These are phyloP conservation scores for Sebastes baramenuke DNA, from an alignment of 2,797 vertebrate species.

Conservation along the genomic window DNA sequence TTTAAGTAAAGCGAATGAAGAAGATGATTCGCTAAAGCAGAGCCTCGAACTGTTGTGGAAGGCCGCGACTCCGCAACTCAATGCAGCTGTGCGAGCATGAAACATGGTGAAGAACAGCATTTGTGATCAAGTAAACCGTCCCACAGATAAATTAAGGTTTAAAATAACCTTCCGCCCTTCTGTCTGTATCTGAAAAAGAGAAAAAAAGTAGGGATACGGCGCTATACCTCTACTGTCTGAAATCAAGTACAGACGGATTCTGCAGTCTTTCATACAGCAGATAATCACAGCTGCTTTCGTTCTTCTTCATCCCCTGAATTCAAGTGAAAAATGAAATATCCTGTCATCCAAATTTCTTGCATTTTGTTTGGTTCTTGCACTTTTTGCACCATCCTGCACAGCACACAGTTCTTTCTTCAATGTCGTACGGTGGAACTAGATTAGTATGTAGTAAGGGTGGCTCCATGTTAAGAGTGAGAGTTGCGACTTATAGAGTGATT, in stretches of 20 bases:
- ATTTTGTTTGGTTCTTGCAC: constrained; percentile 13
- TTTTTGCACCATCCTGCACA: background rate
- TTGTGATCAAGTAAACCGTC: constrained; percentile 49
- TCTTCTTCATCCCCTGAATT: constrained; percentile 39
- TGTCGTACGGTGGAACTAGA: constrained; percentile 13
- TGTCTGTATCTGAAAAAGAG: background rate
- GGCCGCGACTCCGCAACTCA: background rate
- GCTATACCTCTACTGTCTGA: background rate
- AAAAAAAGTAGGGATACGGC: background rate
- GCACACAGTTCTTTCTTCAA: background rate
- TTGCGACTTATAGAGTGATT: background rate
- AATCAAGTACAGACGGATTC: background rate
- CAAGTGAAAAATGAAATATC: constrained; percentile 33
- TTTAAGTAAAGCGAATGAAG: background rate
- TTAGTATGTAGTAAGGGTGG: constrained; percentile 1
- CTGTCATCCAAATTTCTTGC: constrained; percentile 11
- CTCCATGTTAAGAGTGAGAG: constrained; percentile 22
- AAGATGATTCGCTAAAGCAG: background rate
- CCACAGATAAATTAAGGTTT: background rate
- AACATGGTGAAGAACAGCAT: constrained; percentile 45
- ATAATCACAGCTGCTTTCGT: constrained; percentile 22
- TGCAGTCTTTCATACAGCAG: background rate
- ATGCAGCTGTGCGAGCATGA: constrained; percentile 25
- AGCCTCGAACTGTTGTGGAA: background rate
- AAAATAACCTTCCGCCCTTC: background rate